Evolutionary conservation across 2,888 invertebrate species (phyloP).

Genomic region (Megalurothrips usitatus): DNA sequence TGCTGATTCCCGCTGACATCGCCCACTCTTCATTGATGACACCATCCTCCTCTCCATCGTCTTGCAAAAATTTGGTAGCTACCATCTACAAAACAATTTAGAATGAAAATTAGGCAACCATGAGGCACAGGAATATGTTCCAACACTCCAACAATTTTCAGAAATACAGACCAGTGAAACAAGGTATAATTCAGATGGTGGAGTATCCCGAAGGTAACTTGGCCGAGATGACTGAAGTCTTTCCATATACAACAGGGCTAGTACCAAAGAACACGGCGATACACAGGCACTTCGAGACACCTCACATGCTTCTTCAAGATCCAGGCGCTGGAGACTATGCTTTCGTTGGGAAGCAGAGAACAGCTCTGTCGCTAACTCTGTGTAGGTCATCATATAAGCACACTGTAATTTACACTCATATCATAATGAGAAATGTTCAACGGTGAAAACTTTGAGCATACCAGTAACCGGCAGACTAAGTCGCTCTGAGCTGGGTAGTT

Average conservation of each 20-base stretch:
- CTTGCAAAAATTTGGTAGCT: slow-evolving; percentile 92
- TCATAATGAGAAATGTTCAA: background rate
- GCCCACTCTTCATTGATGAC: slow-evolving; percentile 93
- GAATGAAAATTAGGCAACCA: slow-evolving; percentile 24
- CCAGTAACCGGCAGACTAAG: slow-evolving; percentile 77
- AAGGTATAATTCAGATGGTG: slow-evolving; percentile 89
- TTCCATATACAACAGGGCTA: slow-evolving; percentile 91
- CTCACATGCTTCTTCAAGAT: slow-evolving; percentile 69
- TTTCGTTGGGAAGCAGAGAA: slow-evolving; percentile 75
- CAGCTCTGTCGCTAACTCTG: slow-evolving; percentile 78
- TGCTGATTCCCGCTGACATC: slow-evolving; percentile 68
- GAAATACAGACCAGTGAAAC: slow-evolving; percentile 73
- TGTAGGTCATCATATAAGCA: slow-evolving; percentile 41
- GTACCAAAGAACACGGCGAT: slow-evolving; percentile 86
- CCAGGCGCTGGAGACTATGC: slow-evolving; percentile 69
- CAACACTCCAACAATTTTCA: slow-evolving; percentile 3
- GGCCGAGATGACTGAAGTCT: slow-evolving; percentile 76
- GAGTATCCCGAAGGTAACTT: slow-evolving; percentile 73
- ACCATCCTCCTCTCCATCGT: slow-evolving; percentile 88
- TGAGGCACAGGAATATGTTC: slow-evolving; percentile 26
- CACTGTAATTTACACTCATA: slow-evolving; percentile 30
- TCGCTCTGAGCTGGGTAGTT: slow-evolving; percentile 64
- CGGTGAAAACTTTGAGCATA: slow-evolving; percentile 45
- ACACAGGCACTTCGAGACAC: slow-evolving; percentile 76
- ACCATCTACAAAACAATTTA: slow-evolving; percentile 66